Evolutionary conservation across 2,888 invertebrate species (phyloP).

Genomic region (Agrotis ipsilon): DNA sequence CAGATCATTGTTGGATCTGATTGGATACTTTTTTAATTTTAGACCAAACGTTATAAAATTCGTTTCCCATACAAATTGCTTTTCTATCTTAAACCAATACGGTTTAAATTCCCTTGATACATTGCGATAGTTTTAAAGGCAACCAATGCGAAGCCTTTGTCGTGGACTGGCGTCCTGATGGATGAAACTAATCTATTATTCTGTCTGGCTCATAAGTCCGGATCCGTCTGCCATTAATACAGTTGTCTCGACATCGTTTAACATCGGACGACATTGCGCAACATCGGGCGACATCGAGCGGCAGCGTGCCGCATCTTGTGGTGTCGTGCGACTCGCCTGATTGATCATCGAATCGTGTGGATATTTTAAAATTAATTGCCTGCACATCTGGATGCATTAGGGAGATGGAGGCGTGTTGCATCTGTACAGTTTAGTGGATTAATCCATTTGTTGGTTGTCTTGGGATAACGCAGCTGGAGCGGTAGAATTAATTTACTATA

Average conservation of each 20-base stretch:
- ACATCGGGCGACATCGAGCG: slow-evolving; percentile 30
- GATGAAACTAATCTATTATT: slow-evolving; percentile 73
- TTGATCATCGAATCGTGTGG: slow-evolving; percentile 53
- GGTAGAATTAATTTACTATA: slow-evolving; percentile 24
- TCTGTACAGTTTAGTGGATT: slow-evolving; percentile 29
- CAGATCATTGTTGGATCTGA: too few species aligned
- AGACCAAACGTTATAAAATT: slow-evolving; percentile 22
- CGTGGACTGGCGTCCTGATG: slow-evolving; percentile 69
- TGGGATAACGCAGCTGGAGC: slow-evolving; percentile 23
- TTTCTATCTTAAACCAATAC: slow-evolving; percentile 39
- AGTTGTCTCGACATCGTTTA: slow-evolving; percentile 55
- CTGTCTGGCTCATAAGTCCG: slow-evolving; percentile 71
- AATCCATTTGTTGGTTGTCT: slow-evolving; percentile 43
- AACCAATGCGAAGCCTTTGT: slow-evolving; percentile 67
- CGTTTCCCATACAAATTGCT: slow-evolving; percentile 26
- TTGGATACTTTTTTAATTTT: slow-evolving; percentile 42
- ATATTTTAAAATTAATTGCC: slow-evolving; percentile 61
- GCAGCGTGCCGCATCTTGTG: slow-evolving; percentile 13
- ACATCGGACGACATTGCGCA: slow-evolving; percentile 26
- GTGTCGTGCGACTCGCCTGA: slow-evolving; percentile 45
- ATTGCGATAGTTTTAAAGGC: slow-evolving; percentile 54
- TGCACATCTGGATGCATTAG: slow-evolving; percentile 48
- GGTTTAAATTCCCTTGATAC: slow-evolving; percentile 45
- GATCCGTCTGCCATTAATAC: slow-evolving; percentile 70
- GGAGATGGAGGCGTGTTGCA: slow-evolving; percentile 26